phyloP scores from a whole-genome alignment of 2,113 vertebrate genomes.

The Lonchura striata region DNA sequence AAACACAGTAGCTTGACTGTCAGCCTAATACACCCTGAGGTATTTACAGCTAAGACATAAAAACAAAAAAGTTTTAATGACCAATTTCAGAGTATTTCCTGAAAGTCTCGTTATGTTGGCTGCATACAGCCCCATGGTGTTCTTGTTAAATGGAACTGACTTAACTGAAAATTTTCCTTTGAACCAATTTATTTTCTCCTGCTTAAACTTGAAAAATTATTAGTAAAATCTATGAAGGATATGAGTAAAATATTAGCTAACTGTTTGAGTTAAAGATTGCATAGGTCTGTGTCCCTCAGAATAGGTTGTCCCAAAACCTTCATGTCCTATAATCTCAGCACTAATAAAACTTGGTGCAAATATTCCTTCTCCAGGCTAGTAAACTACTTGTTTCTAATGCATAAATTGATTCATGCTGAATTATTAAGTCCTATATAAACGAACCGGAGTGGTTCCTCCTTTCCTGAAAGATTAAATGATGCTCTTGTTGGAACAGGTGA shows the following conservation, averaged over 20 bases:
- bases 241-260: not conserved
- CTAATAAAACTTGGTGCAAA: not conserved
- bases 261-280: not conserved
- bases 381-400: not conserved
- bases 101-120: not conserved
- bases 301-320: not conserved
- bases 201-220: not conserved
- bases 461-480: constrained; percentile 27
- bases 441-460: constrained; percentile 20
- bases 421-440: not conserved
- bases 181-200: not conserved
- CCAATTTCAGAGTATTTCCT: not conserved
- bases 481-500: constrained; percentile 16
- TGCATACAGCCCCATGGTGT: not conserved
- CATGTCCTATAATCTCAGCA: not conserved
- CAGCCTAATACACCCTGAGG: not conserved
- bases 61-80: not conserved
- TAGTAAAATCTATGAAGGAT: not conserved
- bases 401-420: not conserved
- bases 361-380: not conserved
- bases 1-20: not conserved
- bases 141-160: not conserved
- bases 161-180: not conserved
- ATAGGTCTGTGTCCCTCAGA: not conserved
- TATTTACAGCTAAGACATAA: not conserved